phyloP scores from a whole-genome alignment of 2,797 vertebrate species.

The Silurus lanzhouensis region DNA sequence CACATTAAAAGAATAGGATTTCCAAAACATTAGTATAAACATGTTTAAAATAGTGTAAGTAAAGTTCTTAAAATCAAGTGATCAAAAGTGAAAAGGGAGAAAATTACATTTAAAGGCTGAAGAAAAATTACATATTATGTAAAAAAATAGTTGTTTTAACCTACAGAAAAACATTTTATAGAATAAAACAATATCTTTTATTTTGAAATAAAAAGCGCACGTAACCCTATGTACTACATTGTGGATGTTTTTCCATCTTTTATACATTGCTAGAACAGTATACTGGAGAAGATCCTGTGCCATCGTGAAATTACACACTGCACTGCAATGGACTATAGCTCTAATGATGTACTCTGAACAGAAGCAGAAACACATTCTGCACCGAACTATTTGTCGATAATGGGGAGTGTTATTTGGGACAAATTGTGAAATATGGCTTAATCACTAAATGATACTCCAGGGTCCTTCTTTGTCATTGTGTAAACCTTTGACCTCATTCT shows the following conservation, averaged over 20 bases:
- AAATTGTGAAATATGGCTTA: background rate
- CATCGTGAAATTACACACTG: background rate
- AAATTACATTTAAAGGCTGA: background rate
- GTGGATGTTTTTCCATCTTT: background rate
- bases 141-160: too few species aligned
- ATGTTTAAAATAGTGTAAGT: background rate
- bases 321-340: background rate
- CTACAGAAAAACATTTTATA: background rate
- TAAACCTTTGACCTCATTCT: background rate
- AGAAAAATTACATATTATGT: background rate
- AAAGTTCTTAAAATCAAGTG: background rate
- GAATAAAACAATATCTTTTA: background rate
- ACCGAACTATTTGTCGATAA: background rate
- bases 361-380: background rate
- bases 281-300: background rate
- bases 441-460: conserved; percentile 1
- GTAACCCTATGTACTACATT: background rate
- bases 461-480: background rate
- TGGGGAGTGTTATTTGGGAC: background rate
- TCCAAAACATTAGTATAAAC: background rate
- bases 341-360: background rate
- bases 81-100: background rate
- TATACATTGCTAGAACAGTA: background rate
- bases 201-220: background rate
- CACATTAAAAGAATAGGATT: background rate